phyloP scores from a whole-genome alignment of 1,140 invertebrate species.

The Pogonognathellus flavescens region DNA sequence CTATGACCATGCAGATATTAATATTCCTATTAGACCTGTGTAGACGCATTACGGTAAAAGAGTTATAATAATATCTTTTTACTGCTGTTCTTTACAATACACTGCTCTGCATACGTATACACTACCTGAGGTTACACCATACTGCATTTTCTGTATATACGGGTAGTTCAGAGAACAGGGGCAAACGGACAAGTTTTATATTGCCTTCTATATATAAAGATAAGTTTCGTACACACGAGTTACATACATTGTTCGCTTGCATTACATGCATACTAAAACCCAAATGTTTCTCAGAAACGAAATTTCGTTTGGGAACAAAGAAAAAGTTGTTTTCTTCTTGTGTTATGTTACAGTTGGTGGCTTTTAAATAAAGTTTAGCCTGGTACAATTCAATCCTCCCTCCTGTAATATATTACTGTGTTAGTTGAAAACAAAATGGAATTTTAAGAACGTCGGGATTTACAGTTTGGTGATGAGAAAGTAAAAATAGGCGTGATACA shows the following conservation, averaged over 20 bases:
- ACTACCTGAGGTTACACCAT: not conserved
- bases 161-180: not conserved
- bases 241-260: not conserved
- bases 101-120: not conserved
- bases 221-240: not conserved
- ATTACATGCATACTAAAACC: slow-evolving; percentile 44
- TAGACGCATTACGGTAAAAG: too few species aligned
- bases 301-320: slow-evolving; percentile 39
- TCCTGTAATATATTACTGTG: slow-evolving; percentile 40
- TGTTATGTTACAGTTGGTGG: slow-evolving; percentile 9
- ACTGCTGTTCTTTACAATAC: too few species aligned
- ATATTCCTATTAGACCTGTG: too few species aligned
- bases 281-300: slow-evolving; percentile 20
- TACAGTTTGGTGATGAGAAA: slow-evolving; percentile 50
- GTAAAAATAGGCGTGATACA: slow-evolving; percentile 4
- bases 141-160: not conserved
- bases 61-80: too few species aligned
- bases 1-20: too few species aligned
- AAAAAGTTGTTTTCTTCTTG: slow-evolving; percentile 34
- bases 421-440: slow-evolving; percentile 36
- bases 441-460: slow-evolving; percentile 43
- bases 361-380: slow-evolving; percentile 47
- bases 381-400: slow-evolving; percentile 41
- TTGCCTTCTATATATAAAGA: slow-evolving; percentile 34
- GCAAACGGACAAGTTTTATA: slow-evolving; percentile 9